Conservation (phyloP, 2,113 vertebrate species). For the Ariopsis seemanni region DNA sequence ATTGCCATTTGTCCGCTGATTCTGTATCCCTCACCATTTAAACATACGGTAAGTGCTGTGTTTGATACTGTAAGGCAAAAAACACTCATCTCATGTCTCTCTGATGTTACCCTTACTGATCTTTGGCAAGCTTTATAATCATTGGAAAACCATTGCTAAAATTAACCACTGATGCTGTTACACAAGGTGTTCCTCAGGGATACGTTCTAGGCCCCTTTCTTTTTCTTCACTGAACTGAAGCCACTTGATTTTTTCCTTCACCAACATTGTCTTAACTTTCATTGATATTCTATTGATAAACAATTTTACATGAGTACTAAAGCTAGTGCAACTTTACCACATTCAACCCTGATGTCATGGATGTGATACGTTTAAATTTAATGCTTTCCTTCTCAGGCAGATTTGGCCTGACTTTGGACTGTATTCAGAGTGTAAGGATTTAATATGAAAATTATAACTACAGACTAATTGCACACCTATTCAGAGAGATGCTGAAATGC, state of each 20-base stretch:
- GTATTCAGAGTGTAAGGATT: neutral
- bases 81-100: neutral
- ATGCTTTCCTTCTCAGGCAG: neutral
- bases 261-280: neutral
- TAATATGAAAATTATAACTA: too few species aligned
- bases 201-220: neutral
- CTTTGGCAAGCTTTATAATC: neutral
- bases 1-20: neutral
- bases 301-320: neutral
- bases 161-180: neutral
- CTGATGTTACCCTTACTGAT: neutral
- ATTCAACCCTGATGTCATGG: neutral
- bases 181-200: neutral
- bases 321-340: neutral
- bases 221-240: neutral
- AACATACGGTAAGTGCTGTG: neutral
- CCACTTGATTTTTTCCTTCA: neutral
- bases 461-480: too few species aligned
- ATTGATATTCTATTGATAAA: neutral
- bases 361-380: neutral
- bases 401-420: neutral
- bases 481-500: too few species aligned
- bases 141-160: neutral
- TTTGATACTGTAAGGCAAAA: neutral
- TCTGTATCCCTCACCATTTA: neutral